phyloP scores from a whole-genome alignment of 2,888 invertebrate genomes.

The Phyllotreta striolata region DNA sequence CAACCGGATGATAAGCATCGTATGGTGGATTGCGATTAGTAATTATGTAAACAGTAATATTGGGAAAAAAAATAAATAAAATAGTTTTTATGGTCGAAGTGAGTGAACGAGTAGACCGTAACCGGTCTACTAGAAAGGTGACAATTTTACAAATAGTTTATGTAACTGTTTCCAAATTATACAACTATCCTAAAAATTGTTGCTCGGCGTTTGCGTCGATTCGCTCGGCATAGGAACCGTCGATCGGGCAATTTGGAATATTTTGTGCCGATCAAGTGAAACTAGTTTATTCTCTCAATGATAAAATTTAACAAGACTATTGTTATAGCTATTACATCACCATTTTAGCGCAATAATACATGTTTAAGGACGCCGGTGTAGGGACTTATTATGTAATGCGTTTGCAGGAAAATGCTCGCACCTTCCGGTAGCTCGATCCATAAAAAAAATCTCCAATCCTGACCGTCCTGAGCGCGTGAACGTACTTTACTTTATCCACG shows the following conservation, averaged over 20 bases:
- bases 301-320: conserved; percentile 34
- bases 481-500: too few relatives aligned
- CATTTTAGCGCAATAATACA: conserved; percentile 31
- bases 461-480: too few relatives aligned
- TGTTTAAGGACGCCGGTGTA: conserved; percentile 28
- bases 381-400: conserved; percentile 1
- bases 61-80: neutral
- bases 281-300: conserved; percentile 29
- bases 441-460: too few relatives aligned
- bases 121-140: conserved; percentile 35
- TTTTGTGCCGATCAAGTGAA: conserved; percentile 32
- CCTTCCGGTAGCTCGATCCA: too few relatives aligned
- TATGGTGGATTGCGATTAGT: neutral
- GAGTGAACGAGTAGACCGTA: conserved; percentile 22
- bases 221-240: neutral
- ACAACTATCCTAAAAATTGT: conserved; percentile 22
- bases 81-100: conserved; percentile 23
- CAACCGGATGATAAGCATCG: neutral
- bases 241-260: conserved; percentile 4
- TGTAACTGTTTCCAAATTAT: conserved; percentile 33
- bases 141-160: conserved; percentile 33
- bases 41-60: conserved; percentile 2
- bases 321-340: conserved; percentile 33
- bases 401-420: too few relatives aligned
- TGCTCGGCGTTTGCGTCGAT: too few relatives aligned